Percentiles rank a stretch among this genome's conserved stretches.
phyloP scores from a whole-genome alignment of 2,113 vertebrate species.

The Anas platyrhynchos region DNA sequence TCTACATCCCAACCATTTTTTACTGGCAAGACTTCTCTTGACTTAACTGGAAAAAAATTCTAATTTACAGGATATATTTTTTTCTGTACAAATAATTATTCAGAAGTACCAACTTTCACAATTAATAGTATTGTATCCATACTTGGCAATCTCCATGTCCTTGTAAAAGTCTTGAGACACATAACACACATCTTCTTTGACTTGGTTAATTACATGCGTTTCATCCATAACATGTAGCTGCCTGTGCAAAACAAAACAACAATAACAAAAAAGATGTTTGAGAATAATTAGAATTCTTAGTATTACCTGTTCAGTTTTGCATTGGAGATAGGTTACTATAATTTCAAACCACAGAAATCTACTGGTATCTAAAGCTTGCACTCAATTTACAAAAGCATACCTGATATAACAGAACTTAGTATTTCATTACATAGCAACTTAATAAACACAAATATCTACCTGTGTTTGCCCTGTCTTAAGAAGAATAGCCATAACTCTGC shows the following conservation, averaged over 20 bases:
- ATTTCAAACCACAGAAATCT: not conserved
- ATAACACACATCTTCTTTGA: conserved; percentile 98
- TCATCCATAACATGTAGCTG: conserved; percentile 99
- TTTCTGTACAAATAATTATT: not conserved
- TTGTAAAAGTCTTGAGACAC: conserved; percentile 95
- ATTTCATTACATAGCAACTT: not conserved
- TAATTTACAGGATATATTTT: not conserved
- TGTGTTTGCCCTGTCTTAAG: not conserved
- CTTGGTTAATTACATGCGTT: conserved; percentile 97
- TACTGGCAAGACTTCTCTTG: not conserved
- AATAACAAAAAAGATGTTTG: not conserved
- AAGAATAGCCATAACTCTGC: not conserved
- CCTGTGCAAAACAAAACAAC: conserved; percentile 72
- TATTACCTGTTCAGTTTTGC: not conserved
- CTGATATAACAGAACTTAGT: not conserved
- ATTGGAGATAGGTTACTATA: not conserved
- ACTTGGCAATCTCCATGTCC: conserved; percentile 96
- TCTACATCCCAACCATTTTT: not conserved
- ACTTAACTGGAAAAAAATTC: not conserved
- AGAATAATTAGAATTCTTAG: not conserved
- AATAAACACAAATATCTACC: not conserved
- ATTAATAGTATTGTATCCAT: conserved; percentile 49
- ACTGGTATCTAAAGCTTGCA: not conserved
- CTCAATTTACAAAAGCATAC: not conserved
- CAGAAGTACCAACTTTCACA: not conserved